Evolutionary conservation across 2,113 vertebrate species (phyloP), one percentile per base, ranked within the genome.

Genomic region (Megatriorchis doriae): DNA sequence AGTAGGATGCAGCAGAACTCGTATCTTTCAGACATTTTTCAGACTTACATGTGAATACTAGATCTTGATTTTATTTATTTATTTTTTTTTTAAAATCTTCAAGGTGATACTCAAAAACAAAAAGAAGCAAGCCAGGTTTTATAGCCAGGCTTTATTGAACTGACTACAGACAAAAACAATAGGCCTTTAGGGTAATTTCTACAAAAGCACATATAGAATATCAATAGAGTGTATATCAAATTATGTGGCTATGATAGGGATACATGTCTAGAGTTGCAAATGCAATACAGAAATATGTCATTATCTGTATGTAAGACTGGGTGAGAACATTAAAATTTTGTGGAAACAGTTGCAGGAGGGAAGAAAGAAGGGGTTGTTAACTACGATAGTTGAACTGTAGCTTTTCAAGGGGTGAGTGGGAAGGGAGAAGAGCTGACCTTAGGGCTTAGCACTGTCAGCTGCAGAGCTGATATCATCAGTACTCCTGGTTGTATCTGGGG

Each of bases 1-100:
- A 53, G n/a, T 40, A 26, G 18, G 43, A 63, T 42, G 11, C 13
- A 56, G 32, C 5, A 68, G 75, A 82, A 80, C 82, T 68, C 16
- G 20, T 79, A 43, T 16, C 19, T 65, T 91, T 72, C 21, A 22
- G 5, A 11, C 27, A 21, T 22, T 86, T 78, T 85, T 36, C 22
- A 67, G 27, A 45, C 9, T 56, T 71, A 4, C 16, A 22, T 25
- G 1, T 0, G 1, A 93, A 42, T 50, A 25, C 3, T 67, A 2
- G 21, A 36, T 63, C 10, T 80, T 74, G 9, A 15, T 8, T 12
- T 42, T n/a, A n/a, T 19, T 48, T 18, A 21, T 38, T 7, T 42
- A 11, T 38, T 19, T 32, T 38, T 6, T 45, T 18, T 63, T 62
- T 32, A 20, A 50, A 32, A n/a, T 62, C 71, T 93, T 73, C n/a